A percentile compares a stretch with the other conserved stretches of the same genome.
These are phyloP conservation scores for Tipula vernalis DNA, from an alignment of 2,888 invertebrate genomes.

Conservation along the genomic window DNA sequence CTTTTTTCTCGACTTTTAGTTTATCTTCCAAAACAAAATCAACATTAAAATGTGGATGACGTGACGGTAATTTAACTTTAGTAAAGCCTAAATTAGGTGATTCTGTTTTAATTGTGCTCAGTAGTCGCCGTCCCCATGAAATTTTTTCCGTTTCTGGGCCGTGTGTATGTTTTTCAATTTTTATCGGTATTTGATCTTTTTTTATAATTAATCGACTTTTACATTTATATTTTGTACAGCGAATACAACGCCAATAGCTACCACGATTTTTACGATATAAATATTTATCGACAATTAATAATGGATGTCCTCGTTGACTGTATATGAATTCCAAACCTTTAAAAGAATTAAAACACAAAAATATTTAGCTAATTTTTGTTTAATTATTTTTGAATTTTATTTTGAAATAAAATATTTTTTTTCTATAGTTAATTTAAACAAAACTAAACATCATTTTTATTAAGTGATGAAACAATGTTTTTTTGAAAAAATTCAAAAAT, in stretches of 20 bases:
- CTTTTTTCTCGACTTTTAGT: not conserved
- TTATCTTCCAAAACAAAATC: constrained; percentile 12
- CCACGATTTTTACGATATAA: constrained; percentile 26
- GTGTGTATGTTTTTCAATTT: constrained; percentile 25
- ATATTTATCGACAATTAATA: constrained; percentile 25
- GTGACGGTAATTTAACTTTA: constrained; percentile 17
- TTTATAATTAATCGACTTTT: constrained; percentile 24
- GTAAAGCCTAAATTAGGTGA: not conserved
- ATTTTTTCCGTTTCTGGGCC: constrained; percentile 25
- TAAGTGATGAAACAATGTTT: not conserved
- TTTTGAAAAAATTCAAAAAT: not conserved
- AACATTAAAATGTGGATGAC: constrained; percentile 20
- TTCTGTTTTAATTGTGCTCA: not conserved
- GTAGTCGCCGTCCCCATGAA: constrained; percentile 20
- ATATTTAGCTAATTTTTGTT: not conserved
- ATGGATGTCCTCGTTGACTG: constrained; percentile 26
- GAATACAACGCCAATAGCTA: constrained; percentile 27
- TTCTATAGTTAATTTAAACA: not conserved
- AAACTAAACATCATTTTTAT: not conserved
- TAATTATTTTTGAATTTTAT: not conserved
- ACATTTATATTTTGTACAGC: constrained; percentile 25
- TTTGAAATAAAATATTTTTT: constrained; percentile 5
- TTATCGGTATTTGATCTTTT: constrained; percentile 18
- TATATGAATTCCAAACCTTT: constrained; percentile 24
- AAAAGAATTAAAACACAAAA: constrained; percentile 8